Conservation (phyloP, 2,888 invertebrate species). For the Epistrophella euchroma region DNA sequence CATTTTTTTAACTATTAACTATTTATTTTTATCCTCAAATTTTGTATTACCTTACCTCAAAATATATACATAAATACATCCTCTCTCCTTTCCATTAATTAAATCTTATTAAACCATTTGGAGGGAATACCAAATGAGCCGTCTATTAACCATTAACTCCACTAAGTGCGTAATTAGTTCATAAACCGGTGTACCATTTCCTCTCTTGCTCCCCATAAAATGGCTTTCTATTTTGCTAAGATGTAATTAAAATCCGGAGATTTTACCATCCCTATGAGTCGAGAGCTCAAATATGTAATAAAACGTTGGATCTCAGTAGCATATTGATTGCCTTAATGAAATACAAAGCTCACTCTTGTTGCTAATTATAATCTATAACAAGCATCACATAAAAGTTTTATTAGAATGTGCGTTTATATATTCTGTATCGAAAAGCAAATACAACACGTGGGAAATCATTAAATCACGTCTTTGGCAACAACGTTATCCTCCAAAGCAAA, state of each 20-base stretch:
- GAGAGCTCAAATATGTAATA: neutral
- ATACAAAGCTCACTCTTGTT: neutral
- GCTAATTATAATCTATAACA: constrained; percentile 18
- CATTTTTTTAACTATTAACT: too few species aligned
- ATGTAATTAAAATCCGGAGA: constrained; percentile 12
- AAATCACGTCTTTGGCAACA: neutral
- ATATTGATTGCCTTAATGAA: constrained; percentile 22
- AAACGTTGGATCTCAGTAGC: neutral
- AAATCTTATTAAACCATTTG: too few species aligned
- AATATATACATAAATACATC: too few species aligned
- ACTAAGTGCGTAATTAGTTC: constrained; percentile 20
- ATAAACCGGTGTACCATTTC: constrained; percentile 12
- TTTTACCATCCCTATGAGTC: neutral
- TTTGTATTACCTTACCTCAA: too few species aligned
- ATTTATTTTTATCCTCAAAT: too few species aligned
- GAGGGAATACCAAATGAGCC: neutral
- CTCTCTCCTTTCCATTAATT: too few species aligned
- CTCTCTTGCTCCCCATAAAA: neutral
- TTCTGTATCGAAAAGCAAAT: neutral
- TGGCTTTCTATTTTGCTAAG: neutral
- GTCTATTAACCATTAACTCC: constrained; percentile 10
- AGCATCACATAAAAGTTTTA: neutral
- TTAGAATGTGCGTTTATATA: neutral
- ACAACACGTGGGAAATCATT: neutral
- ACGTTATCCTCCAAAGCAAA: neutral